Evolutionary conservation across 2,797 vertebrate genomes (phyloP).

Genomic region (Trachurus trachurus): DNA sequence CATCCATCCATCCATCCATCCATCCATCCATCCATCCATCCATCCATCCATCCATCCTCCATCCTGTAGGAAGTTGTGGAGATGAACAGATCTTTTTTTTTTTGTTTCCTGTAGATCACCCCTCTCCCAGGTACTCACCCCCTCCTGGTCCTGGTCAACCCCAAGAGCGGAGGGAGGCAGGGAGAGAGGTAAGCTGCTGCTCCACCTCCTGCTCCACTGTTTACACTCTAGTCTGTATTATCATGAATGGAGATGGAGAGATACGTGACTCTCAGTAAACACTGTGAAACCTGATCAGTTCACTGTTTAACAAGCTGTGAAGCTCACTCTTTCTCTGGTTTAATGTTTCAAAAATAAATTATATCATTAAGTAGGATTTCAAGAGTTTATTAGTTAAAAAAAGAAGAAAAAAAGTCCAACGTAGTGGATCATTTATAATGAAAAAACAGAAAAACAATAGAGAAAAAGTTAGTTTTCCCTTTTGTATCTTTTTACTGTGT

Average conservation of each 20-base stretch:
- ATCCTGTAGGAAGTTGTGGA: too few species aligned
- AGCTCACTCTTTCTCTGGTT: neutral
- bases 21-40: neutral
- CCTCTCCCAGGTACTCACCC: conserved; percentile 92
- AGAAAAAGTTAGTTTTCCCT: too few species aligned
- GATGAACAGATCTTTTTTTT: too few species aligned
- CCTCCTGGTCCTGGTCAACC: conserved; percentile 95
- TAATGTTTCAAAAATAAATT: too few species aligned
- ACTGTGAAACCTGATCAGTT: neutral
- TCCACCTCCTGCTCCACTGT: neutral
- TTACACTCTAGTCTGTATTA: too few species aligned
- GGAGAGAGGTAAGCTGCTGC: conserved; percentile 90
- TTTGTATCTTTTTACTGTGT: too few species aligned
- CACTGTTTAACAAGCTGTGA: neutral
- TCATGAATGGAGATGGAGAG: too few species aligned
- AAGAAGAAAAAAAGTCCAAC: too few species aligned
- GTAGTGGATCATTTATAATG: too few species aligned
- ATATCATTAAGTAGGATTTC: too few species aligned
- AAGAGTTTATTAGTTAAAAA: neutral
- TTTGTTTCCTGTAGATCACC: conserved; percentile 85
- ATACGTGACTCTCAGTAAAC: too few species aligned
- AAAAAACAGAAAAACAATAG: too few species aligned
- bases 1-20: neutral
- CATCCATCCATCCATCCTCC: neutral
- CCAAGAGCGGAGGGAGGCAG: conserved; percentile 95